Conservation (phyloP, 2,888 invertebrate species). For the Platerodrilus igneus region DNA sequence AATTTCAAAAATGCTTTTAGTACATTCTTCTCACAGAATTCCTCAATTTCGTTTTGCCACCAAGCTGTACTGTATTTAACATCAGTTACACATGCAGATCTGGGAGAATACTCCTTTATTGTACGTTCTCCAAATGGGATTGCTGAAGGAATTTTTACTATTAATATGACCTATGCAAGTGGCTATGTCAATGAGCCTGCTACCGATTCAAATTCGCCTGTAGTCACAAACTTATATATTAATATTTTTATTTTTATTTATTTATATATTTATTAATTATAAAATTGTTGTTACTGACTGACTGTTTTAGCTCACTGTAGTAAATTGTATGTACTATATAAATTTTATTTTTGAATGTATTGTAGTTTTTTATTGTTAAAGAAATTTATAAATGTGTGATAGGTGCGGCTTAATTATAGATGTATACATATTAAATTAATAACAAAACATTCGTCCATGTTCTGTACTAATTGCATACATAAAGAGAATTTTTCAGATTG, state of each 20-base stretch:
- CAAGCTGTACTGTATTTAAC: constrained; percentile 57
- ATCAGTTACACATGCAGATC: constrained; percentile 54
- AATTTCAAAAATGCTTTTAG: background rate
- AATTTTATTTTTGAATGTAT: constrained; percentile 33
- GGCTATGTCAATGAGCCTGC: constrained; percentile 41
- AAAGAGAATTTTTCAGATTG: too few relatives aligned
- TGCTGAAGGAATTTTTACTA: constrained; percentile 58
- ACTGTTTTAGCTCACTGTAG: constrained; percentile 30
- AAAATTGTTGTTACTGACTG: constrained; percentile 43
- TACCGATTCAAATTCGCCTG: constrained; percentile 27
- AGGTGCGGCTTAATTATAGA: constrained; percentile 48
- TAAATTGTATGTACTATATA: constrained; percentile 12
- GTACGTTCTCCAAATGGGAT: constrained; percentile 60
- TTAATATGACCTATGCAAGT: constrained; percentile 57
- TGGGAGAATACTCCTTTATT: constrained; percentile 60
- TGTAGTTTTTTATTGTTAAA: constrained; percentile 46
- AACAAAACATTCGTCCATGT: constrained; percentile 47
- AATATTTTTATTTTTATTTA: constrained; percentile 45
- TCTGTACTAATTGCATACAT: too few relatives aligned
- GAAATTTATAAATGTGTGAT: constrained; percentile 47
- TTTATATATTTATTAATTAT: too few relatives aligned
- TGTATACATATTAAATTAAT: constrained; percentile 44
- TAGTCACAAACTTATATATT: constrained; percentile 40
- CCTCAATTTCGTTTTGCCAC: constrained; percentile 55
- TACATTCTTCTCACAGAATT: constrained; percentile 48